phyloP scores from a whole-genome alignment of 2,797 vertebrate genomes.

The Yasuhikotakia modesta region DNA sequence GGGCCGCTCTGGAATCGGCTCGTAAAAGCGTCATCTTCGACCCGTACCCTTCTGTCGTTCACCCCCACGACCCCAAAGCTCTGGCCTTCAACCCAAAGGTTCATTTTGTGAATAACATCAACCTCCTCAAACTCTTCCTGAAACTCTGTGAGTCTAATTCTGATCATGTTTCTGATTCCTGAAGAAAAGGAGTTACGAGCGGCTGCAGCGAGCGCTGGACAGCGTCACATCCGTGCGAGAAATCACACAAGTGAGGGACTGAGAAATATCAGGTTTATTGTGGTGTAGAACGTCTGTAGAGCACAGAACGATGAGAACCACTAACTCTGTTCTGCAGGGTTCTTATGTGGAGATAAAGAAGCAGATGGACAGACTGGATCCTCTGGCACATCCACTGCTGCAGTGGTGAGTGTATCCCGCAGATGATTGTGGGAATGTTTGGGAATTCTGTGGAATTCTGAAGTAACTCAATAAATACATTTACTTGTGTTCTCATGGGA shows the following conservation, averaged over 20 bases:
- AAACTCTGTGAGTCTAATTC: too few relatives aligned
- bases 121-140: too few relatives aligned
- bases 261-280: too few relatives aligned
- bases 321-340: slow-evolving; percentile 75
- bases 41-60: slow-evolving; percentile 97
- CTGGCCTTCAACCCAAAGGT: slow-evolving; percentile 99
- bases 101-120: not conserved
- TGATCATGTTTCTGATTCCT: too few relatives aligned
- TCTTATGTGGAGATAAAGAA: slow-evolving; percentile 94
- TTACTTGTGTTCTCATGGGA: too few relatives aligned
- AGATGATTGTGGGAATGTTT: too few relatives aligned
- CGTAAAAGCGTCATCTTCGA: slow-evolving; percentile 99
- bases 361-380: slow-evolving; percentile 94
- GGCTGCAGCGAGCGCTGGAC: slow-evolving; percentile 92
- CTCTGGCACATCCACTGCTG: slow-evolving; percentile 89
- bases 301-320: not conserved
- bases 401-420: slow-evolving; percentile 92
- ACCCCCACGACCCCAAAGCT: slow-evolving; percentile 97
- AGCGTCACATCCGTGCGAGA: slow-evolving; percentile 89
- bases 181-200: slow-evolving; percentile 92
- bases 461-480: too few relatives aligned
- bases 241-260: slow-evolving; percentile 86
- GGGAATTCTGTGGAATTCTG: too few relatives aligned
- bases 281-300: too few relatives aligned
- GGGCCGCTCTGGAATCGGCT: slow-evolving; percentile 94